Evolutionary conservation across 2,113 vertebrate species (phyloP).

Genomic region (Xiphophorus couchianus): DNA sequence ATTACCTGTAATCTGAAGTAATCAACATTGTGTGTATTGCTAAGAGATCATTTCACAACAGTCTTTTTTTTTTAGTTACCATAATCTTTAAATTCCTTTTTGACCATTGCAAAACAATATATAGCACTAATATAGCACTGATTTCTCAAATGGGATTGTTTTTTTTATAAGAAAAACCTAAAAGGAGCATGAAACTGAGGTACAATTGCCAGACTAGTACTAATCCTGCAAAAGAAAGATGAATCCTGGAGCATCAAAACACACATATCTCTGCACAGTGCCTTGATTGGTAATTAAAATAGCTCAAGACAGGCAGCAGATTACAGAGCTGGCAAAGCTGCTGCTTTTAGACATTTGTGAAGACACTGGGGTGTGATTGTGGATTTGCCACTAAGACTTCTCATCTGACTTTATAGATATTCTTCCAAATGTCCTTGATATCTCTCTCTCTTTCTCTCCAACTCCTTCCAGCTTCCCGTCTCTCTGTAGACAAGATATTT

Average conservation of each 20-base stretch:
- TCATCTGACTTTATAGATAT: conserved; percentile 63
- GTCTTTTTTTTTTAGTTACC: neutral
- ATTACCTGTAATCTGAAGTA: neutral
- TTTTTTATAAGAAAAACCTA: conserved; percentile 18
- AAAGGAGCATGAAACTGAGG: conserved; percentile 7
- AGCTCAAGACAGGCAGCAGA: conserved; percentile 46
- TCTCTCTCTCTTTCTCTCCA: conserved; percentile 1
- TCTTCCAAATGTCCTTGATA: conserved; percentile 52
- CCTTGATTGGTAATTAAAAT: conserved; percentile 61
- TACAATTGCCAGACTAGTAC: conserved; percentile 1
- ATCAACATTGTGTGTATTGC: neutral
- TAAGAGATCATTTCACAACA: neutral
- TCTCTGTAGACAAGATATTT: conserved; percentile 60
- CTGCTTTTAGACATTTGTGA: conserved; percentile 47
- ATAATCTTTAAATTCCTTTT: neutral
- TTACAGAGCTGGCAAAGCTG: conserved; percentile 54
- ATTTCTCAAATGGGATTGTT: conserved; percentile 26
- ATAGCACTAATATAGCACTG: neutral
- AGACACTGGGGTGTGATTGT: conserved; percentile 40
- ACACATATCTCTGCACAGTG: conserved; percentile 22
- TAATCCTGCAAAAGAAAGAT: conserved; percentile 15
- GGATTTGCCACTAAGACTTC: conserved; percentile 58
- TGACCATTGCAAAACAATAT: neutral
- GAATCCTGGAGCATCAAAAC: conserved; percentile 33
- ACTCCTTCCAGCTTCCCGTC: conserved; percentile 8